Evolutionary conservation across 2,888 invertebrate genomes (phyloP).

Genomic region (Syrphus vitripennis): DNA sequence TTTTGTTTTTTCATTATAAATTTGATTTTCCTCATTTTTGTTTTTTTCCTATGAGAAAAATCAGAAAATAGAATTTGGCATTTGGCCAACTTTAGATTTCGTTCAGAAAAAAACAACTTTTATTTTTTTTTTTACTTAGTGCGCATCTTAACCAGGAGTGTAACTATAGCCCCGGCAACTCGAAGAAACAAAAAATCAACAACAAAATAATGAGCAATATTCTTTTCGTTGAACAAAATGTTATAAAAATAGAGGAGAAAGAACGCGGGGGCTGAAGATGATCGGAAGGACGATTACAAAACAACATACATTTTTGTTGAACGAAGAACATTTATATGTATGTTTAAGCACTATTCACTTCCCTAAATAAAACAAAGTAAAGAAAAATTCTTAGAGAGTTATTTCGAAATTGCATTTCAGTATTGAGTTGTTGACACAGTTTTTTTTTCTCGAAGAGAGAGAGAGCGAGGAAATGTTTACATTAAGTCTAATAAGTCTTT

Average conservation of each 20-base stretch:
- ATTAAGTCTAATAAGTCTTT: neutral
- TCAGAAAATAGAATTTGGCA: conserved; percentile 66
- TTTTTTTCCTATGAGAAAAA: conserved; percentile 19
- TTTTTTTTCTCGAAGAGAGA: neutral
- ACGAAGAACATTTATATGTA: neutral
- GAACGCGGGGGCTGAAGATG: neutral
- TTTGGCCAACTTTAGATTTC: conserved; percentile 13
- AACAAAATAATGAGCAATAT: conserved; percentile 46
- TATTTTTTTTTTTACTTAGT: conserved; percentile 14
- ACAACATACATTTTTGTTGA: conserved; percentile 8
- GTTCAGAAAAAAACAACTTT: conserved; percentile 11
- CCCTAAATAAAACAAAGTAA: conserved; percentile 40
- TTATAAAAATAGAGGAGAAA: conserved; percentile 16
- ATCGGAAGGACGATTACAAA: conserved; percentile 47
- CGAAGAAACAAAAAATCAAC: neutral
- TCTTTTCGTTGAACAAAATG: conserved; percentile 24
- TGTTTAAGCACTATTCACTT: conserved; percentile 17
- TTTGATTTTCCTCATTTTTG: conserved; percentile 59
- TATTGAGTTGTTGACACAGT: conserved; percentile 62
- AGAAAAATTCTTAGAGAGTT: conserved; percentile 19
- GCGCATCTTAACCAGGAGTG: conserved; percentile 29
- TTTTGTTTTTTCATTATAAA: conserved; percentile 18
- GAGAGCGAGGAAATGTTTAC: conserved; percentile 42
- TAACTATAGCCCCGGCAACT: conserved; percentile 37
- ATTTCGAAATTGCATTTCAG: conserved; percentile 49